Base-by-base conservation (phyloP, 1,140 invertebrate genomes). In the Sinella curviseta region DNA sequence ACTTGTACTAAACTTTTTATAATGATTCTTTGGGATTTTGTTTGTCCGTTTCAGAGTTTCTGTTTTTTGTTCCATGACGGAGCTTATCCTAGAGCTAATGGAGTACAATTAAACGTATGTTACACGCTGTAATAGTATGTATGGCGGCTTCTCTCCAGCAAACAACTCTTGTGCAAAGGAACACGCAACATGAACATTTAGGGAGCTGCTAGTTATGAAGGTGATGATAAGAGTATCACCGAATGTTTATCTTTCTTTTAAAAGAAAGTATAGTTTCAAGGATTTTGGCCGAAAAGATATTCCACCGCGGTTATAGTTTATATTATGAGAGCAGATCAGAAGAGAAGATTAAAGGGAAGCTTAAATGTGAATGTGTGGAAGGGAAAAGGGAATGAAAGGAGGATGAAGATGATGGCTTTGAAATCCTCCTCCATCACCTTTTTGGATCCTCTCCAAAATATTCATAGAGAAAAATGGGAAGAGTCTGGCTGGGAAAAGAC, bases 381-480 rank as follows among this genome's bases (percentile, higher is more conserved):
- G 24, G 55, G 8, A 60, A 60, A 12, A 17, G 55, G 55, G 24
- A 76, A 77, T 33, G 74, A 80, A n/a, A n/a, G n/a, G n/a, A n/a
- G n/a, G 78, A 80, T 80, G 74, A 80, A 70, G 33, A 77, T 80
- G 78, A 80, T 80, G 78, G 78, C 74, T 80, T 80, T 80, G 78
- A 77, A 80, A 80, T 80, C 78, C 78, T 77, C 78, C 78, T 77
- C 78, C 48, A 80, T 80, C 78, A 80, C 78, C 78, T 77, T 65
- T 67, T 77, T 80, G 78, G 78, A 80, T 54, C 39, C 55, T 67
- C 74, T 80, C 78, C 78, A 80, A 80, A 60, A 60, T 60, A 60
- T 60, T 60, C 55, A 24, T 26, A 3, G 55, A 60, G 12, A 60
- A 60, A 24, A 60, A 3, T 17, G 55, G 24, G 55, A 24, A 60